Evolutionary conservation across 2,797 vertebrate genomes (phyloP).

Genomic region (Pelobates cultripes): DNA sequence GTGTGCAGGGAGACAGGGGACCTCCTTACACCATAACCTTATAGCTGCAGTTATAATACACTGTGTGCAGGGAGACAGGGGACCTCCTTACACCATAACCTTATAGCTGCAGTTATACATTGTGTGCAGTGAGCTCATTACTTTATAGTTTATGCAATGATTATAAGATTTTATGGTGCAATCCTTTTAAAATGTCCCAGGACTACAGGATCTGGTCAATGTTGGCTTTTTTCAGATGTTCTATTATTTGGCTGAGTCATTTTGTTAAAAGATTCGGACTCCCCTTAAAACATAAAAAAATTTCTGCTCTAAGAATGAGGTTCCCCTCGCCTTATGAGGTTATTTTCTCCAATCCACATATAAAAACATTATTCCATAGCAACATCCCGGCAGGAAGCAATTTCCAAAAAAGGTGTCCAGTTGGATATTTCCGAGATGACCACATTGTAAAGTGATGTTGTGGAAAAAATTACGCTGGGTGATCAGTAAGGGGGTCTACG

Average conservation of each 20-base stretch:
- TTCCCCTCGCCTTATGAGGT: neutral
- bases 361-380: neutral
- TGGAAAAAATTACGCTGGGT: constrained; percentile 46
- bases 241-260: neutral
- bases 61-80: too few species aligned
- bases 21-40: too few species aligned
- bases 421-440: neutral
- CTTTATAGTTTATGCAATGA: too few species aligned
- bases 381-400: neutral
- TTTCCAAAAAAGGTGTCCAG: constrained; percentile 4
- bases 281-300: neutral
- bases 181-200: too few species aligned
- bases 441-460: constrained; percentile 36
- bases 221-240: too few species aligned
- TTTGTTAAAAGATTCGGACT: neutral
- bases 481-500: constrained; percentile 17
- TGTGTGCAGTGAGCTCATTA: too few species aligned
- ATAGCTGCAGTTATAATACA: too few species aligned
- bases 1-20: too few species aligned
- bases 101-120: too few species aligned
- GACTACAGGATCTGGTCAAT: too few species aligned
- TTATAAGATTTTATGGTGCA: too few species aligned
- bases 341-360: neutral
- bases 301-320: neutral
- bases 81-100: too few species aligned